Percentiles rank a stretch among this genome's conserved stretches.
These are phyloP conservation scores for Belgica antarctica DNA, from an alignment of 2,888 invertebrate genomes.

Conservation along the genomic window DNA sequence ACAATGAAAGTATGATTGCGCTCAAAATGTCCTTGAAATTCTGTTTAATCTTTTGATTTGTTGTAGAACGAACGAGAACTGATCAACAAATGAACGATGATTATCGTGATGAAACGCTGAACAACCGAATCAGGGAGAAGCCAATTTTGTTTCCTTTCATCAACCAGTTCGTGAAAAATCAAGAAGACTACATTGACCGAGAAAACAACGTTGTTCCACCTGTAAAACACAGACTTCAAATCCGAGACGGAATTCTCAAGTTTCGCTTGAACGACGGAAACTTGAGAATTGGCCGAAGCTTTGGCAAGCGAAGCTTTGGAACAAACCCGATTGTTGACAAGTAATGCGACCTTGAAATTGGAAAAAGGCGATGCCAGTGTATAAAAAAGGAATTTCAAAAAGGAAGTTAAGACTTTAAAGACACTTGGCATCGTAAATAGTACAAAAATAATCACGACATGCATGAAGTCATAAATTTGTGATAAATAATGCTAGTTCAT, in stretches of 20 bases:
- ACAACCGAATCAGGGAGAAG: neutral
- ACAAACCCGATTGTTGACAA: neutral
- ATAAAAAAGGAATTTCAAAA: too few relatives aligned
- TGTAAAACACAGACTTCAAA: conserved; percentile 7
- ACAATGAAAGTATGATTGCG: neutral
- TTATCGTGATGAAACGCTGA: neutral
- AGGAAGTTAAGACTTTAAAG: too few relatives aligned
- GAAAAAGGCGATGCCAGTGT: too few relatives aligned
- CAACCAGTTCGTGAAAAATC: neutral
- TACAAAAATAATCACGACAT: too few relatives aligned
- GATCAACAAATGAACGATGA: conserved; percentile 4
- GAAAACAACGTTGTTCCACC: neutral
- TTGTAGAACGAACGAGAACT: neutral
- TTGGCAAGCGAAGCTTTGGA: conserved; percentile 35
- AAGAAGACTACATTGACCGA: neutral
- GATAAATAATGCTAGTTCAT: too few relatives aligned
- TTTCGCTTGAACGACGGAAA: conserved; percentile 39
- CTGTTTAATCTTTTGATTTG: neutral
- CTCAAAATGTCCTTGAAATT: neutral
- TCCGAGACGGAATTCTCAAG: conserved; percentile 26
- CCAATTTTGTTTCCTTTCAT: neutral
- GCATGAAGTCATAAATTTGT: too few relatives aligned
- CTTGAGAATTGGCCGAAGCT: conserved; percentile 34
- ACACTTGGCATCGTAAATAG: too few relatives aligned
- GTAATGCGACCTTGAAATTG: neutral